A percentile compares a stretch with the other conserved stretches of the same genome.
Evolutionary conservation across 1,140 invertebrate genomes (phyloP).

Genomic region (Globodera rostochiensis): DNA sequence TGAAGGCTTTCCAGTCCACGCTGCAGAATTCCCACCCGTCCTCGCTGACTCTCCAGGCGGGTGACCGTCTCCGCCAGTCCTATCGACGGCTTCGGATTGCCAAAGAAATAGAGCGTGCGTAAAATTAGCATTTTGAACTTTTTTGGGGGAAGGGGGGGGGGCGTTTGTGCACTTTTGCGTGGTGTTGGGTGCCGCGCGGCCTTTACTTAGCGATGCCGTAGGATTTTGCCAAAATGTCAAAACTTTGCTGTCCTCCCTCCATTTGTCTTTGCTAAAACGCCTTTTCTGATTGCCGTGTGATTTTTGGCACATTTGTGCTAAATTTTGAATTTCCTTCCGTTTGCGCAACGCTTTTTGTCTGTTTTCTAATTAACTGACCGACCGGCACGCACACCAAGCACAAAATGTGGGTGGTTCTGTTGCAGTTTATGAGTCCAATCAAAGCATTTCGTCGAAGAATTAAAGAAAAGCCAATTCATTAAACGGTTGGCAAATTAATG

Average conservation of each 20-base stretch:
- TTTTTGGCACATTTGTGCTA: not conserved
- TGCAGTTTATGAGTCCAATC: no score
- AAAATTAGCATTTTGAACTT: conserved; percentile 1
- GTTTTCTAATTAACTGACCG: not conserved
- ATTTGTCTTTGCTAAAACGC: not conserved
- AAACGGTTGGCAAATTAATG: no score
- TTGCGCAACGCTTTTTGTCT: not conserved
- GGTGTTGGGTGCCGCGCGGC: conserved; percentile 8
- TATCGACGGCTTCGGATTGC: conserved; percentile 52
- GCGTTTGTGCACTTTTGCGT: not conserved
- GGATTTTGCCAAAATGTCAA: not conserved
- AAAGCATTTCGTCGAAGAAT: no score
- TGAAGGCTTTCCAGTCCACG: conserved; percentile 50
- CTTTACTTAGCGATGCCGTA: not conserved
- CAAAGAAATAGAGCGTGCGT: conserved; percentile 51
- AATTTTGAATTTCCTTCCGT: not conserved
- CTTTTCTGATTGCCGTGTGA: not conserved
- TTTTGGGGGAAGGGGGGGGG: not conserved
- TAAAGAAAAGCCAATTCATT: no score
- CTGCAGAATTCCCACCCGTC: conserved; percentile 48
- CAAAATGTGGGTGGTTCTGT: not conserved
- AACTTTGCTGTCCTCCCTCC: not conserved
- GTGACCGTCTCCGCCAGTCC: conserved; percentile 51
- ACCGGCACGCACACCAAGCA: conserved; percentile 17
- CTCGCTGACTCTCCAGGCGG: conserved; percentile 45